Evolutionary conservation across 2,888 invertebrate species (phyloP).

Genomic region (Lasioglossum marginatum): DNA sequence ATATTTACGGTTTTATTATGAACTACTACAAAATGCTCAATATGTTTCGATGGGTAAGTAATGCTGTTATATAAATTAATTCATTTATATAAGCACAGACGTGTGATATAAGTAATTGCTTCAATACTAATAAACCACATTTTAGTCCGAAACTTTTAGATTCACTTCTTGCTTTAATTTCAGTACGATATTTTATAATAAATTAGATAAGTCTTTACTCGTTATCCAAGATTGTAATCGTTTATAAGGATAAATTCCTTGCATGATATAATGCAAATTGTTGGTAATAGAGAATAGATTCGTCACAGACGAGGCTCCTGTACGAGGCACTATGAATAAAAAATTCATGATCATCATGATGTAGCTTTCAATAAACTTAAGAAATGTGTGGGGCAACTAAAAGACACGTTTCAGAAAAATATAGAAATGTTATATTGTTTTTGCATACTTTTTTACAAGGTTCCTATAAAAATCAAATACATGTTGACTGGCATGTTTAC

Average conservation of each 20-base stretch:
- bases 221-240: not conserved
- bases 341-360: not conserved
- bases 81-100: no score
- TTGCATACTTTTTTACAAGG: conserved; percentile 87
- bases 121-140: no score
- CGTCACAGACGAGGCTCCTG: no score
- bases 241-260: not conserved
- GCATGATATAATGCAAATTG: not conserved
- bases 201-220: not conserved
- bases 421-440: conserved; percentile 63
- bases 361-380: not conserved
- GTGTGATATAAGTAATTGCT: no score
- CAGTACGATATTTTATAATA: no score
- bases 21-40: not conserved
- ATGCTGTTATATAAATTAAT: not conserved
- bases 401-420: conserved; percentile 19
- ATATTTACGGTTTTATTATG: not conserved
- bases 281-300: no score
- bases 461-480: conserved; percentile 91
- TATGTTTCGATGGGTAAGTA: not conserved
- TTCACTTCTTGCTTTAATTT: no score
- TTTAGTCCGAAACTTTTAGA: no score
- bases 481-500: conserved; percentile 88
- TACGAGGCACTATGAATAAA: not conserved
- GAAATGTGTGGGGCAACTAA: not conserved